A percentile compares a stretch with the other conserved stretches of the same genome.
phyloP scores from a whole-genome alignment of 2,113 vertebrate genomes.

The Sinocyclocheilus maitianheensis region DNA sequence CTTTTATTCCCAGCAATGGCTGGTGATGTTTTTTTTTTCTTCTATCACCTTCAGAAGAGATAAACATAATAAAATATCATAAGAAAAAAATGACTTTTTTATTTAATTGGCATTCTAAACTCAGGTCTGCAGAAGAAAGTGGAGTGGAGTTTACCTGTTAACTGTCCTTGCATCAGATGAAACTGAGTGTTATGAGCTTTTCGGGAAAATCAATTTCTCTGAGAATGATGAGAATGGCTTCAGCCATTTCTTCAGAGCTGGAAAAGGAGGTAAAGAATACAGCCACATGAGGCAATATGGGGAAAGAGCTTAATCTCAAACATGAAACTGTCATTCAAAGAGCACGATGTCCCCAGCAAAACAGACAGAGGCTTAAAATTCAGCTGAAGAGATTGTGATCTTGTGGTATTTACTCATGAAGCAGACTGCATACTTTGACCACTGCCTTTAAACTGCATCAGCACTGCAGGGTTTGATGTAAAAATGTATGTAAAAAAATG shows the following conservation, averaged over 20 bases:
- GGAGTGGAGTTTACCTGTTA: constrained; percentile 56
- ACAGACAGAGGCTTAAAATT: neutral
- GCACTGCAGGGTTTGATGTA: neutral
- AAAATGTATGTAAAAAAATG: neutral
- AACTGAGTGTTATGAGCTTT: constrained; percentile 59
- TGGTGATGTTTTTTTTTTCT: constrained; percentile 52
- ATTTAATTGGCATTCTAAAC: constrained; percentile 69
- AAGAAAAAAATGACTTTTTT: constrained; percentile 54
- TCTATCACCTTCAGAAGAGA: constrained; percentile 47
- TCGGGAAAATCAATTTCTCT: constrained; percentile 67
- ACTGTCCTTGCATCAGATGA: constrained; percentile 64
- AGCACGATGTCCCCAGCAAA: constrained; percentile 29
- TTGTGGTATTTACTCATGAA: neutral
- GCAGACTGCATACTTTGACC: neutral
- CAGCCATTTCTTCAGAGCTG: constrained; percentile 23
- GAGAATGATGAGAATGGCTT: constrained; percentile 30
- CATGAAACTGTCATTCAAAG: constrained; percentile 66
- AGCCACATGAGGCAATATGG: constrained; percentile 41
- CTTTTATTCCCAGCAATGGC: constrained; percentile 51
- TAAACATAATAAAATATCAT: constrained; percentile 8
- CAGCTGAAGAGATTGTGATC: neutral
- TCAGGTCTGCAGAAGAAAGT: constrained; percentile 56
- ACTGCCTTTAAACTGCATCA: neutral
- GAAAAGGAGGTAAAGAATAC: neutral
- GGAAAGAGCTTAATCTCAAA: constrained; percentile 61